Percentiles rank a stretch among this genome's conserved stretches.
These are phyloP conservation scores for Actinostola sp. DNA, from an alignment of 92 coral and sea anemone species.

Conservation along the genomic window DNA sequence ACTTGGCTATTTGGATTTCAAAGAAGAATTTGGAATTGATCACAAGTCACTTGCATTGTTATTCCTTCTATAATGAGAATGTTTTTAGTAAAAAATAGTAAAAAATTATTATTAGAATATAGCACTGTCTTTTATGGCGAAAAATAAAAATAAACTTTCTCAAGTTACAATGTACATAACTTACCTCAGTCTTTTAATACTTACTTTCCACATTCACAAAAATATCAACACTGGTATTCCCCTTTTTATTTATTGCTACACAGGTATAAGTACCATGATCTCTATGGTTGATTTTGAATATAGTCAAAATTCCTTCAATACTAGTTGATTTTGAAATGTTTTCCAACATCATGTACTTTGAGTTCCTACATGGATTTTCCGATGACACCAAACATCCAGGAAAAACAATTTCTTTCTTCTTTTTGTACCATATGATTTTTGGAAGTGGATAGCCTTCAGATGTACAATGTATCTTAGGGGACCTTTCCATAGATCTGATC, in stretches of 20 bases:
- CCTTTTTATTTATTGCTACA: slow-evolving; percentile 19
- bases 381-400: neutral
- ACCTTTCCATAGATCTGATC: neutral
- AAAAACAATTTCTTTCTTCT: neutral
- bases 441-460: slow-evolving; percentile 7
- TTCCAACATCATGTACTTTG: neutral
- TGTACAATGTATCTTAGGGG: neutral
- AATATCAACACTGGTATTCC: neutral
- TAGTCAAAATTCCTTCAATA: neutral
- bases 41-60: too few relatives aligned
- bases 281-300: slow-evolving; percentile 11
- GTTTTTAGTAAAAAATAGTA: too few relatives aligned
- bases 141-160: too few relatives aligned
- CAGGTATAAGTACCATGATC: slow-evolving; percentile 33
- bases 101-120: too few relatives aligned
- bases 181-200: too few relatives aligned
- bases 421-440: slow-evolving; percentile 7
- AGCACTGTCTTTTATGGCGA: too few relatives aligned
- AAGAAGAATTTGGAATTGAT: too few relatives aligned
- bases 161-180: too few relatives aligned
- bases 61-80: too few relatives aligned
- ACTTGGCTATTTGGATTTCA: too few relatives aligned
- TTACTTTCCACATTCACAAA: slow-evolving; percentile 33
- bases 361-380: neutral
- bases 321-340: neutral